phyloP scores from a whole-genome alignment of 37 sponge, comb jelly and placozoan genomes.

The Cliona cf. orientalis region DNA sequence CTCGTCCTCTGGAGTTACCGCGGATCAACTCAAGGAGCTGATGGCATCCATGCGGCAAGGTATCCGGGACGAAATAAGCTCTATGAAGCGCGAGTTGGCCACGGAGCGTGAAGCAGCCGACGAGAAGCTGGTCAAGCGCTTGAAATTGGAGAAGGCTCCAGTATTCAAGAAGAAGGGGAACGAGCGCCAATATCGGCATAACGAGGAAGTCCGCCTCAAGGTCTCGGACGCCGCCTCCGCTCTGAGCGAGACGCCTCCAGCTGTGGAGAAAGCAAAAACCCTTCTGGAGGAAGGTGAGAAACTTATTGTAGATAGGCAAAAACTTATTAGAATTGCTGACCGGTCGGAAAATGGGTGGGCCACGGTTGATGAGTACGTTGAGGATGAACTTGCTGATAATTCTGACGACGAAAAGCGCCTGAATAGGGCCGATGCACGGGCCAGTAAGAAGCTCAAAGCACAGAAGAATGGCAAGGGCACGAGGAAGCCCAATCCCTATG shows the following conservation, averaged over 20 bases:
- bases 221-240: neutral
- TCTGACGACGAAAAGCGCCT: constrained; percentile 9
- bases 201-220: neutral
- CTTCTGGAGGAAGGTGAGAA: neutral
- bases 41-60: no score
- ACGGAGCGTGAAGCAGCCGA: neutral
- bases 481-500: neutral
- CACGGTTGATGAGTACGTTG: constrained; percentile 2
- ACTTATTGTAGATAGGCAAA: neutral
- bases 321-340: constrained; percentile 12
- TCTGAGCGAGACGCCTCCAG: neutral
- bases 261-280: neutral
- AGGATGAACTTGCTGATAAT: neutral
- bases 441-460: neutral
- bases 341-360: no score
- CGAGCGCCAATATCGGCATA: no score
- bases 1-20: no score
- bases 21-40: no score
- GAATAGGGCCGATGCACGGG: neutral
- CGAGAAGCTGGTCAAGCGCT: neutral
- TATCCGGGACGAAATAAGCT: neutral
- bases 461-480: no score
- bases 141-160: neutral
- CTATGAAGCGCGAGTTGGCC: neutral
- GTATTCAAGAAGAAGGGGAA: neutral